Percentiles rank a stretch among this genome's conserved stretches.
phyloP scores from a whole-genome alignment of 92 coral and sea anemone species.

The Zoanthus gigantus region DNA sequence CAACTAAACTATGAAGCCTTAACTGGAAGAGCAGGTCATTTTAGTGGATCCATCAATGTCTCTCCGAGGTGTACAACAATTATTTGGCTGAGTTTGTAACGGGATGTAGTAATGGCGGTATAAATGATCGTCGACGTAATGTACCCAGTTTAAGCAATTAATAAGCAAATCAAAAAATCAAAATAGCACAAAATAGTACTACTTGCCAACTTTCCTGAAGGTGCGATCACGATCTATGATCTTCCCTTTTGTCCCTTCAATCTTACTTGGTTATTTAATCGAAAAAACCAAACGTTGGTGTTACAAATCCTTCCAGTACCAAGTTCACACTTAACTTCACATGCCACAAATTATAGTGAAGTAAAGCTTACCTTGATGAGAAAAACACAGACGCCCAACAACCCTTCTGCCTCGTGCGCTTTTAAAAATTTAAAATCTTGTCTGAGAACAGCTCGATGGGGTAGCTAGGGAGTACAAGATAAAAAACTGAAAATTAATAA shows the following conservation, averaged over 20 bases:
- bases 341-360: not conserved
- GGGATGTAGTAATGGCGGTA: too few relatives aligned
- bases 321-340: not conserved
- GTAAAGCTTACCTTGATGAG: slow-evolving; percentile 81
- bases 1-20: too few relatives aligned
- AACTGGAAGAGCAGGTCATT: too few relatives aligned
- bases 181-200: too few relatives aligned
- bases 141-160: too few relatives aligned
- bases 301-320: not conserved
- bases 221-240: not conserved
- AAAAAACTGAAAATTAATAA: not conserved
- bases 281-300: not conserved
- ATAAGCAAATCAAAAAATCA: too few relatives aligned
- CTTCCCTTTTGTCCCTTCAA: not conserved
- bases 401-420: slow-evolving; percentile 97
- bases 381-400: slow-evolving; percentile 92
- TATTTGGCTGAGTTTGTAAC: too few relatives aligned
- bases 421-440: slow-evolving; percentile 93
- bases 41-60: too few relatives aligned
- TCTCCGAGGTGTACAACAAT: too few relatives aligned
- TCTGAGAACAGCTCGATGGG: slow-evolving; percentile 89
- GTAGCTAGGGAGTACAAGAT: slow-evolving; percentile 57
- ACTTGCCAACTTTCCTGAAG: too few relatives aligned
- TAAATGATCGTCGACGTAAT: too few relatives aligned
- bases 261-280: not conserved